Evolutionary conservation across 2,888 invertebrate species (phyloP), one percentile per base, ranked within the genome.

Genomic region (Nymphalis c-album): DNA sequence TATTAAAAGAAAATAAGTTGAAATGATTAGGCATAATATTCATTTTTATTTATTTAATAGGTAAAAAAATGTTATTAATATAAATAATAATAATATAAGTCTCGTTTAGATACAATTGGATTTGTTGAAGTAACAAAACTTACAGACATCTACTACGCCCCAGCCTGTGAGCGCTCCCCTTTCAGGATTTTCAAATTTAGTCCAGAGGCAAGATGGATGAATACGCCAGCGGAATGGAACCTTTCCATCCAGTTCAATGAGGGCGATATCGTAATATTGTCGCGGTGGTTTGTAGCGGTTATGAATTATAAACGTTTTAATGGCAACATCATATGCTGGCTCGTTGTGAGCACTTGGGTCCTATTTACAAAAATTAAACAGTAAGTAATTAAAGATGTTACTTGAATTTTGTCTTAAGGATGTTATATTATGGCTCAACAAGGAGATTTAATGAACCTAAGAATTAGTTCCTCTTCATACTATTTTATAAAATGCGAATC

Each of bases 131-230:
- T 40, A 62, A 1, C 5, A 20, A 17, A n/a, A 53, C 72, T 57
- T 74, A 81, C 80, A 74, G 20, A 71, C 57, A 65, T 77, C 71
- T n/a, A 74, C 61, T 13, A 78, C 75, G 5, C 80, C 80, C 80
- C 80, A 80, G 20, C 81, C 81, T 35, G 78, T 77, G 2, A 75
- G 40, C 7, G 64, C 72, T 0, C 66, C 71, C 2, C 69, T 55
- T 1, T 64, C 48, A 8, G 68, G 70, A 7, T 73, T 73, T 10
- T 74, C 73, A 17, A 40, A 53, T 18, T 63, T 48, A 2, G 55
- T 63, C 75, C 78, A 77, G 2, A 81, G 68, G 64, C 80, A 81
- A 13, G 78, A 76, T 0, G 81, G 81, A 20, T 74, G 75, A 7
- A 78, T 64, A 5, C 67, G 35, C 48, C 63, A 69, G 6, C 60